Conservation (phyloP, 2,888 invertebrate species). For the Andrena bicolor region DNA sequence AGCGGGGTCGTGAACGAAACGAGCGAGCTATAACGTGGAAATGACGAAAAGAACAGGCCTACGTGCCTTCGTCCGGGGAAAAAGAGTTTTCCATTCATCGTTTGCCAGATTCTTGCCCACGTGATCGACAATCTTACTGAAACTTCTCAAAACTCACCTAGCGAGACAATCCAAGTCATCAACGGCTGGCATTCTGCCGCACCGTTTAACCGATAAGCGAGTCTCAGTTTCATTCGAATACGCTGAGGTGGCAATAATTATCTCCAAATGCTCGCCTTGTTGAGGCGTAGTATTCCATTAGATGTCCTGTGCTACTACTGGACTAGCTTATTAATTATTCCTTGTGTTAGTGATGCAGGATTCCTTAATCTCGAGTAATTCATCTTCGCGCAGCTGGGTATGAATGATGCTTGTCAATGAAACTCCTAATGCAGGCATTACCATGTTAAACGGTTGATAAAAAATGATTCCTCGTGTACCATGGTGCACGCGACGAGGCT, state of each 20-base stretch:
- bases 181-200: conserved; percentile 1
- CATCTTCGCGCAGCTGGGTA: not conserved
- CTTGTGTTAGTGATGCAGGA: not conserved
- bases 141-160: not conserved
- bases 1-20: conserved; percentile 69
- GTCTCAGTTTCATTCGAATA: conserved; percentile 44
- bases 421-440: not conserved
- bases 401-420: conserved; percentile 34
- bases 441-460: conserved; percentile 13
- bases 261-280: conserved; percentile 23
- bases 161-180: not conserved
- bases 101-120: conserved; percentile 6
- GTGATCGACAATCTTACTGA: not conserved
- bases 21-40: conserved; percentile 67
- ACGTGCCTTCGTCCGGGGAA: conserved; percentile 40
- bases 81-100: conserved; percentile 49
- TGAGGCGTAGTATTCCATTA: not conserved
- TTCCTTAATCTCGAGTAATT: not conserved
- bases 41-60: conserved; percentile 56
- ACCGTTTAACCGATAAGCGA: conserved; percentile 41
- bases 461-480: conserved; percentile 9
- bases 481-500: conserved; percentile 23
- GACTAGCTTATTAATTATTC: not conserved
- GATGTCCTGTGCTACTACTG: not conserved
- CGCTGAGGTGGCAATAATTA: conserved; percentile 33